Conservation (phyloP, 2,888 invertebrate genomes). For the Cremastobaeus sp. region DNA sequence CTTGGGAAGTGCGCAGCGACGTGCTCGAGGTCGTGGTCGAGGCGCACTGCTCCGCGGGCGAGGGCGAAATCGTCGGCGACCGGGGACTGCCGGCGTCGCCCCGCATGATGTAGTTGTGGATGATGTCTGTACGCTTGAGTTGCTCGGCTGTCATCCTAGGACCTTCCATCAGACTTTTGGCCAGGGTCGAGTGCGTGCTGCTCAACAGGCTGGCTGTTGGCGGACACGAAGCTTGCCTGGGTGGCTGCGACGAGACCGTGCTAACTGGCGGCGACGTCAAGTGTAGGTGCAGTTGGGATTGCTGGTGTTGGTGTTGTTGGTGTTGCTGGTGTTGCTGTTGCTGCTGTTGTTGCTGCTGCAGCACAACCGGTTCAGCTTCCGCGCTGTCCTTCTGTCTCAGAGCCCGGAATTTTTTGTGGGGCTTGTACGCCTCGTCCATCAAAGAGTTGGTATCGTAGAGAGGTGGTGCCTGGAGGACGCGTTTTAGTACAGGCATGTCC, state of each 20-base stretch:
- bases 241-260: conserved; percentile 72
- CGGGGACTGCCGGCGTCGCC: conserved; percentile 80
- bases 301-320: conserved; percentile 60
- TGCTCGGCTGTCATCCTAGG: conserved; percentile 96
- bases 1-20: conserved; percentile 76
- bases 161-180: conserved; percentile 94
- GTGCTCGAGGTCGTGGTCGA: conserved; percentile 76
- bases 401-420: conserved; percentile 96
- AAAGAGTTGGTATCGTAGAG: conserved; percentile 92
- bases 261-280: conserved; percentile 73
- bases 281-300: conserved; percentile 80
- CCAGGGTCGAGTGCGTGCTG: conserved; percentile 92
- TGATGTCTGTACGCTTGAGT: conserved; percentile 93
- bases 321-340: conserved; percentile 60
- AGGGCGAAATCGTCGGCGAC: conserved; percentile 74
- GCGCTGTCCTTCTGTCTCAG: conserved; percentile 88
- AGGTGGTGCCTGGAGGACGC: conserved; percentile 94
- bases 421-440: conserved; percentile 97
- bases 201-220: conserved; percentile 83
- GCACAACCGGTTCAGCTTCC: conserved; percentile 85
- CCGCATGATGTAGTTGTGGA: conserved; percentile 94
- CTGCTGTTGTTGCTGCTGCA: conserved; percentile 58
- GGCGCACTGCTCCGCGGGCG: conserved; percentile 80
- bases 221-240: conserved; percentile 70
- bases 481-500: conserved; percentile 95